Base-by-base conservation (phyloP, 2,888 invertebrate genomes). In the Globia sparganii region DNA sequence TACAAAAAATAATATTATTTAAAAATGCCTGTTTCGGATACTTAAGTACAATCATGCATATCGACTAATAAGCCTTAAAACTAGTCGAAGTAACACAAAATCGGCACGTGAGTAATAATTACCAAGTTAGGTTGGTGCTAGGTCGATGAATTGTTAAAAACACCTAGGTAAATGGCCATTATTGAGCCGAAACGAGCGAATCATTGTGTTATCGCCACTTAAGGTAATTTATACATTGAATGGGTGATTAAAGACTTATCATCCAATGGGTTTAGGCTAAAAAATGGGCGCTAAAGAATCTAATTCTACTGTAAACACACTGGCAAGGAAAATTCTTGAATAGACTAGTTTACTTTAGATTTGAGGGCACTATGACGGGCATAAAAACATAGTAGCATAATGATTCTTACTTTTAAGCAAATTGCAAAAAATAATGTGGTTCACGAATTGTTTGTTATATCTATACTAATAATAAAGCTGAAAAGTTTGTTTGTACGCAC, bases 181-280 rank as follows among this genome's bases (percentile, higher is more conserved):
- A 81, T 70, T 28, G 43, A 53, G 67, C 66, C 37, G 65, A 59
- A 77, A 82, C 83, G 69, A 76, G 18, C 40, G 18, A 77, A 72
- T 82, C 21, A 49, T 66, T 64, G 34, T 59, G 77, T 83, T 82
- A 77, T 67, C 34, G 72, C 69, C 72, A 46, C 28, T 85, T 81
- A 76, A 58, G 0, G 61, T 81, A 81, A 81, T 81, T 75, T 81
- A 83, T 81, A 61, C 21, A 72, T 53, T 64, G 43, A 34, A 43
- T 62, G 58, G 56, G 28, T 70, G 77, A 85, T 82, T 72, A 77
- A 85, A 76, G 40, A 82, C 43, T 69, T 67, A 37, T 72, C 61
- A 66, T n/a, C 15, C 31, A 66, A 43, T 65, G 6, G 34, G 43
- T 61, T 72, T 31, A n/a, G 34, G 34, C 15, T 62, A 40, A 59